Base-by-base conservation (phyloP, 2,888 invertebrate species). In the Ophion ellenae region DNA sequence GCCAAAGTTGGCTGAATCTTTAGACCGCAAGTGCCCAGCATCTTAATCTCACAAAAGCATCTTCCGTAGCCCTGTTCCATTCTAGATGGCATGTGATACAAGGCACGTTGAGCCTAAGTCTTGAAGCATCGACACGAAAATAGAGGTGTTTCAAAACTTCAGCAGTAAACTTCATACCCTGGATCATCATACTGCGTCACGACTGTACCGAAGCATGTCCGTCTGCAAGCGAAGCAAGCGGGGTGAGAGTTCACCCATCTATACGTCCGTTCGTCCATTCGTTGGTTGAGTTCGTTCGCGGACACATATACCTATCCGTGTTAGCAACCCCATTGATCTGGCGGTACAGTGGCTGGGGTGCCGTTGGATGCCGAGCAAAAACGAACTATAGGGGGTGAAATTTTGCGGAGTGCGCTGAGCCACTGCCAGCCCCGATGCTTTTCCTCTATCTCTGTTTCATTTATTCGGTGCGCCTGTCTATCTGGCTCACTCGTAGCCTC, bases 301-400 rank as follows among this genome's bases (percentile, higher is more conserved):
- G 69, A 91, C 91, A 91, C 91, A 92, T 90, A 92, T 92, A 92
- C 91, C 91, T 91, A 93, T 91, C 85, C 92, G 93, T 93, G 94
- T 93, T 93, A 93, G 93, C 93, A 93, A 92, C 92, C 93, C 93
- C 94, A 93, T 94, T 93, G 94, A 94, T 93, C 93, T 93, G 93
- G 91, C 91, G 92, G 92, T 92, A 77, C 80, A 73, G 79, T 80
- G 82, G 83, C 79, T 76, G 82, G 82, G 85, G 85, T 85, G 86
- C 76, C 77, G 86, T 78, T 86, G 92, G 91, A 91, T 91, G 93
- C 92, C 91, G 78, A 83, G 92, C 91, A 92, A 92, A 93, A 92
- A 93, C 92, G 92, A 92, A 91, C 91, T 85, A 69, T 47, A 70
- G 83, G 84, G 76, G 71, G 87, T 91, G 91, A 92, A 92, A 93